Percentiles rank a stretch among this genome's conserved stretches.
Evolutionary conservation across 2,888 invertebrate genomes (phyloP).

Genomic region (Trypoxylon attenuatum): DNA sequence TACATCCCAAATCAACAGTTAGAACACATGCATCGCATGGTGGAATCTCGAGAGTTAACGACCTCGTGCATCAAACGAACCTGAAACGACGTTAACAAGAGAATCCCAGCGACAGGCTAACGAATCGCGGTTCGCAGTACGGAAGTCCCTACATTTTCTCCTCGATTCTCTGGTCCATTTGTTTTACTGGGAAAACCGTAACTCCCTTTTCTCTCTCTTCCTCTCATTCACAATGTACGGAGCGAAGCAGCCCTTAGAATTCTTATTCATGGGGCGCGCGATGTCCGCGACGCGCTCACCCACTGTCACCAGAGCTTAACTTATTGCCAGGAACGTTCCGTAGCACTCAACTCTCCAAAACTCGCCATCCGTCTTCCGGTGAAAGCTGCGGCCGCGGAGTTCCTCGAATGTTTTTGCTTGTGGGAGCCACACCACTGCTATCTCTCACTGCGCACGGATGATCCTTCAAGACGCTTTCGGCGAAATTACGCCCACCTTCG

Average conservation of each 20-base stretch:
- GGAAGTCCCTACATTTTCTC: not conserved
- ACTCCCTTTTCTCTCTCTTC: not conserved
- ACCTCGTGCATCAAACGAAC: too few relatives aligned
- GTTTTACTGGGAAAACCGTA: too few relatives aligned
- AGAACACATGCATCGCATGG: too few relatives aligned
- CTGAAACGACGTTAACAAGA: not conserved
- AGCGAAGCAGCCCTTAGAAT: slow-evolving; percentile 38
- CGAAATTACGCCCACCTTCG: too few relatives aligned
- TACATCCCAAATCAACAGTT: too few relatives aligned
- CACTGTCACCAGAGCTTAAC: slow-evolving; percentile 55
- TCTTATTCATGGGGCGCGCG: slow-evolving; percentile 52
- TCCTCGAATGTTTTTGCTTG: too few relatives aligned
- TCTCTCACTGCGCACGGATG: not conserved
- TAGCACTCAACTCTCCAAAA: too few relatives aligned
- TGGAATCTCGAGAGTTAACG: too few relatives aligned
- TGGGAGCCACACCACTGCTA: too few relatives aligned
- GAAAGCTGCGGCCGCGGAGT: not conserved
- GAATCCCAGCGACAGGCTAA: not conserved
- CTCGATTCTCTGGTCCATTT: slow-evolving; percentile 6
- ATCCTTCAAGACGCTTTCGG: not conserved
- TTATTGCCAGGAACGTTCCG: slow-evolving; percentile 50
- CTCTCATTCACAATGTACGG: too few relatives aligned
- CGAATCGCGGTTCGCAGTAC: not conserved
- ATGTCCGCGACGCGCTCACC: slow-evolving; percentile 4
- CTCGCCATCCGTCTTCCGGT: not conserved